Conservation (phyloP, 1,140 invertebrate genomes). For the Atopsyche davidsoni region DNA sequence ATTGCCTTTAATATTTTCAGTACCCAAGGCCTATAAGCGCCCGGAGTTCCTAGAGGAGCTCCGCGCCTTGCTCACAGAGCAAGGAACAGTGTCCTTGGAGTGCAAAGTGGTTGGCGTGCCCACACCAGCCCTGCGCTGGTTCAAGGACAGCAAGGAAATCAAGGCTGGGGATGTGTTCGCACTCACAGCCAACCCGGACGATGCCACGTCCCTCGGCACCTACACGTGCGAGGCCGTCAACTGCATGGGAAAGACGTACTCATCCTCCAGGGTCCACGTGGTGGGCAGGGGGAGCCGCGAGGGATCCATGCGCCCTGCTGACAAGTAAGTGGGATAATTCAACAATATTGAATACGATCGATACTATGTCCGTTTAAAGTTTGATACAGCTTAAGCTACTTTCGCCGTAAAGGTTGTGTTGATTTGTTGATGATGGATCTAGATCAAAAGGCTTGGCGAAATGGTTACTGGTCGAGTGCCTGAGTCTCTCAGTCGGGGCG, state of each 20-base stretch:
- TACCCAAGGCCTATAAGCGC: constrained; percentile 80
- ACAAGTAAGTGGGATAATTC: constrained; percentile 43
- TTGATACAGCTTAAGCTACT: too few relatives aligned
- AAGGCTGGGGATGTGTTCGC: constrained; percentile 84
- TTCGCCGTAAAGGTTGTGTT: too few relatives aligned
- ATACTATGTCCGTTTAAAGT: too few relatives aligned
- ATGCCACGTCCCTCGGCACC: constrained; percentile 75
- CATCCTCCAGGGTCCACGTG: constrained; percentile 76
- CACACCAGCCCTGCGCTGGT: constrained; percentile 73
- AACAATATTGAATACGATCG: neutral
- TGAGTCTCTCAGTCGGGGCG: too few relatives aligned
- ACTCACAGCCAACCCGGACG: constrained; percentile 69
- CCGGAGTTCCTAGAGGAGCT: constrained; percentile 81
- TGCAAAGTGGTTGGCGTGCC: constrained; percentile 85
- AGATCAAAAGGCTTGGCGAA: too few relatives aligned
- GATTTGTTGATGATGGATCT: too few relatives aligned
- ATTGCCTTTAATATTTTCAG: too few relatives aligned
- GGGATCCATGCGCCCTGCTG: constrained; percentile 54
- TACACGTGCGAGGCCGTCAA: constrained; percentile 83
- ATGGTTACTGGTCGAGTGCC: too few relatives aligned
- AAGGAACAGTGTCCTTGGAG: constrained; percentile 82
- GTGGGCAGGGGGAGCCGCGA: constrained; percentile 61
- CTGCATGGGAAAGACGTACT: constrained; percentile 75
- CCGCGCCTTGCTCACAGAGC: constrained; percentile 71
- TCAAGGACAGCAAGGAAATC: constrained; percentile 79